A percentile compares a stretch with the other conserved stretches of the same genome.
These are phyloP conservation scores for Myrmecophaga tridactyla DNA, from an alignment of 2,113 vertebrate species.

Conservation along the genomic window DNA sequence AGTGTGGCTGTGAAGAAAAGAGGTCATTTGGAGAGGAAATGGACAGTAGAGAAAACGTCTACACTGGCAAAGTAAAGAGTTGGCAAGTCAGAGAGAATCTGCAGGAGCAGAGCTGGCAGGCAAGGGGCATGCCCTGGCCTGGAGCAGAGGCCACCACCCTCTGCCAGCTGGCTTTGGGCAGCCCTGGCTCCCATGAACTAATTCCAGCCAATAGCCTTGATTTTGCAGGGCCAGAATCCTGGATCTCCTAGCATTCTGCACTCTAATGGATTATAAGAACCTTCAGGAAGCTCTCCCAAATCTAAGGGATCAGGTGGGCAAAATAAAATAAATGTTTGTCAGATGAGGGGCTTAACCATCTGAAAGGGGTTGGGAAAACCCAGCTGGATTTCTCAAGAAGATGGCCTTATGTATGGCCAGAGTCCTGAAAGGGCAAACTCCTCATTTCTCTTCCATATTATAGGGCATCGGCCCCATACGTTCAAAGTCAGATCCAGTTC, in stretches of 20 bases:
- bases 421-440: background rate
- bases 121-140: background rate
- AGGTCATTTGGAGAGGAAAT: background rate
- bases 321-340: background rate
- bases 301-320: background rate
- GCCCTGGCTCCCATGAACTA: background rate
- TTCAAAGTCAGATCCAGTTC: background rate
- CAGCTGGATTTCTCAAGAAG: background rate
- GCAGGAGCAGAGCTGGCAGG: background rate
- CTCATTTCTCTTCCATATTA: background rate
- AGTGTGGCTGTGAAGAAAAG: background rate
- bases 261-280: background rate
- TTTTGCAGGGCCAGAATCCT: background rate
- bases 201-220: background rate
- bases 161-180: background rate
- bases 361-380: background rate
- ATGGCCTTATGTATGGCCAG: background rate
- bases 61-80: background rate
- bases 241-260: background rate
- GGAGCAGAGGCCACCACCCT: background rate
- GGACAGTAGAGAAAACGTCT: background rate
- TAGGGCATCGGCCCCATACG: background rate
- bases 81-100: background rate
- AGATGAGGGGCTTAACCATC: background rate
- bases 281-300: background rate